phyloP scores from a whole-genome alignment of 1,140 invertebrate species.

The Drosophila gunungcola region DNA sequence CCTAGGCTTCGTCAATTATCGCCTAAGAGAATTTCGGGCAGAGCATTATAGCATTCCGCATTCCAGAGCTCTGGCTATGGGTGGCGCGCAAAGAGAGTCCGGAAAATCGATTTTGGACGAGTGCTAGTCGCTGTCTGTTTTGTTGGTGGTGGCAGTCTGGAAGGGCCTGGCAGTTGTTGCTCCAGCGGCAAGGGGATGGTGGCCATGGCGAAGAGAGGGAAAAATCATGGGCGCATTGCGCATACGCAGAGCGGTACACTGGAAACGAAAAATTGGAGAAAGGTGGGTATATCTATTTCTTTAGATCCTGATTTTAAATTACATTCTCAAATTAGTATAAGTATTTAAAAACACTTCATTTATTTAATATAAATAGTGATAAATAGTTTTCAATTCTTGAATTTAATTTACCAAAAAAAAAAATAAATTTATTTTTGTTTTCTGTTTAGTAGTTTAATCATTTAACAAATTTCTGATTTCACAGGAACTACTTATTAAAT shows the following conservation, averaged over 20 bases:
- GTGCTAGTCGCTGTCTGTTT: constrained; percentile 34
- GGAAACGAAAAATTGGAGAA: background rate
- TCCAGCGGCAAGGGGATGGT: constrained; percentile 19
- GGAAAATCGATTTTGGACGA: constrained; percentile 67
- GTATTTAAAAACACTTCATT: too few relatives aligned
- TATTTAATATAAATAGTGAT: too few relatives aligned
- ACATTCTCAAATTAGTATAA: too few relatives aligned
- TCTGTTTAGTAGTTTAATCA: too few relatives aligned
- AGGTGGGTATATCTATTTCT: background rate
- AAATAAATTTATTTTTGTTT: too few relatives aligned
- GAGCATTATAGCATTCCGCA: background rate
- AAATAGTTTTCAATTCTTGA: too few relatives aligned
- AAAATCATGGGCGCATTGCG: constrained; percentile 43
- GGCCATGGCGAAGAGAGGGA: background rate
- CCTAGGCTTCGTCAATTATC: constrained; percentile 61
- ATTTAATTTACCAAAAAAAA: too few relatives aligned
- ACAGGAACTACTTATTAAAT: too few relatives aligned
- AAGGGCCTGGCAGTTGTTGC: constrained; percentile 58
- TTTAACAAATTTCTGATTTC: too few relatives aligned
- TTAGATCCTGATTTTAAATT: too few relatives aligned
- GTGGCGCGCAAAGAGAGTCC: constrained; percentile 34
- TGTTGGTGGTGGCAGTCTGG: constrained; percentile 64
- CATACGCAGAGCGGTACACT: constrained; percentile 70
- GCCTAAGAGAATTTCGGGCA: constrained; percentile 33
- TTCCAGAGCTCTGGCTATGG: constrained; percentile 21